A percentile compares a stretch with the other conserved stretches of the same genome.
These are phyloP conservation scores for Eudasyphora cyanicolor DNA, from an alignment of 2,888 invertebrate species.

Conservation along the genomic window DNA sequence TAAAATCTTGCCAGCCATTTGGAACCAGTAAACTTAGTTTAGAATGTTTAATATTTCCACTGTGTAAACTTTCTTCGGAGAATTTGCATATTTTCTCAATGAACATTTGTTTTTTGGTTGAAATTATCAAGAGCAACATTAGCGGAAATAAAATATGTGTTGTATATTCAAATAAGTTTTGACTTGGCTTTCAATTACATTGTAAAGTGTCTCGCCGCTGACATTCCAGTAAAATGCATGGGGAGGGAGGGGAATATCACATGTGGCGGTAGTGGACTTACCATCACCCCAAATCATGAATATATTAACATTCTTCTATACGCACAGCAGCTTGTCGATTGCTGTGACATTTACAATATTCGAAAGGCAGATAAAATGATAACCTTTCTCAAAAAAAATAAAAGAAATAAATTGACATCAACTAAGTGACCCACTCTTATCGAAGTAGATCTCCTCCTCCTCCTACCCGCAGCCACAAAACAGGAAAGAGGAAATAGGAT, in stretches of 20 bases:
- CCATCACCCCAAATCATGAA: background rate
- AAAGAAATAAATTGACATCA: slow-evolving; percentile 28
- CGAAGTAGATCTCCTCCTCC: too few relatives aligned
- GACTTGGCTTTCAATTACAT: background rate
- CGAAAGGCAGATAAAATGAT: background rate
- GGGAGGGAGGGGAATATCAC: background rate
- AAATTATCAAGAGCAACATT: too few relatives aligned
- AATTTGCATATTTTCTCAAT: too few relatives aligned
- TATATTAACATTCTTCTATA: slow-evolving; percentile 10
- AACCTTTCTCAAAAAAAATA: slow-evolving; percentile 31
- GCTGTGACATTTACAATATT: background rate
- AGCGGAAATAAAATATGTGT: background rate
- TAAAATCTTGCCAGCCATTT: too few relatives aligned
- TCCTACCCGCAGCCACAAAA: too few relatives aligned
- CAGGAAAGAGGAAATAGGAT: background rate
- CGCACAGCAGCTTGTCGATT: background rate
- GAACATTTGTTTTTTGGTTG: too few relatives aligned
- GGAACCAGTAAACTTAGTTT: too few relatives aligned
- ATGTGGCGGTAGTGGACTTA: background rate
- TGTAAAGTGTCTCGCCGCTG: background rate
- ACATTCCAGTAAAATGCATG: too few relatives aligned
- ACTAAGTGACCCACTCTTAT: slow-evolving; percentile 15
- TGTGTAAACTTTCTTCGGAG: too few relatives aligned
- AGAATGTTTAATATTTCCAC: too few relatives aligned
- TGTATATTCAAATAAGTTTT: background rate